Evolutionary conservation across 2,888 invertebrate species (phyloP).

Genomic region (Chalcis sispes): DNA sequence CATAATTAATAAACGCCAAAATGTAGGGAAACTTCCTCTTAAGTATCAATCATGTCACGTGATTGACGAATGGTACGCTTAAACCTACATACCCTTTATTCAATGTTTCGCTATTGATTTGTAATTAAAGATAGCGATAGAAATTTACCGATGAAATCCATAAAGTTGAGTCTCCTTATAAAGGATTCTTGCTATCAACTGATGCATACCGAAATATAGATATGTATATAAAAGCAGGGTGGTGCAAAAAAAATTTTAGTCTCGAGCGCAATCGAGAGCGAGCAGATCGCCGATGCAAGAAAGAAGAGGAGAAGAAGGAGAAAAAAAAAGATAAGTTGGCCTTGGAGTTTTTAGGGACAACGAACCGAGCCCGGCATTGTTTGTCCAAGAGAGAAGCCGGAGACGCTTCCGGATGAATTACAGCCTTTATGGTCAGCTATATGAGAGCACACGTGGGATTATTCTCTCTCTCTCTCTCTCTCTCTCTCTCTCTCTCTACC

Average conservation of each 20-base stretch:
- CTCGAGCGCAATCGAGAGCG: slow-evolving; percentile 26
- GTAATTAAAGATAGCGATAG: no score
- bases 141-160: no score
- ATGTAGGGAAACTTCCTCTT: slow-evolving; percentile 4
- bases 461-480: no score
- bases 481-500: no score
- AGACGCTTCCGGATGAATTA: slow-evolving; percentile 52
- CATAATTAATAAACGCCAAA: slow-evolving; percentile 37
- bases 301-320: neutral
- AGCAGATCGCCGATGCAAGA: neutral
- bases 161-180: no score
- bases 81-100: no score
- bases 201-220: no score
- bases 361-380: slow-evolving; percentile 41
- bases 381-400: slow-evolving; percentile 37
- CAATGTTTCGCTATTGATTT: no score
- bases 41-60: neutral
- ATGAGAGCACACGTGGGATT: slow-evolving; percentile 29
- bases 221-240: no score
- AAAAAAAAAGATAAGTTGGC: slow-evolving; percentile 40
- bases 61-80: neutral
- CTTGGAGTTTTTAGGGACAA: slow-evolving; percentile 52
- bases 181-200: slow-evolving; percentile 23
- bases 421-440: slow-evolving; percentile 44
- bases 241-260: slow-evolving; percentile 6